Evolutionary conservation across 2,888 invertebrate species (phyloP), one percentile per base, ranked within the genome.

Genomic region (Corbicula japonica): DNA sequence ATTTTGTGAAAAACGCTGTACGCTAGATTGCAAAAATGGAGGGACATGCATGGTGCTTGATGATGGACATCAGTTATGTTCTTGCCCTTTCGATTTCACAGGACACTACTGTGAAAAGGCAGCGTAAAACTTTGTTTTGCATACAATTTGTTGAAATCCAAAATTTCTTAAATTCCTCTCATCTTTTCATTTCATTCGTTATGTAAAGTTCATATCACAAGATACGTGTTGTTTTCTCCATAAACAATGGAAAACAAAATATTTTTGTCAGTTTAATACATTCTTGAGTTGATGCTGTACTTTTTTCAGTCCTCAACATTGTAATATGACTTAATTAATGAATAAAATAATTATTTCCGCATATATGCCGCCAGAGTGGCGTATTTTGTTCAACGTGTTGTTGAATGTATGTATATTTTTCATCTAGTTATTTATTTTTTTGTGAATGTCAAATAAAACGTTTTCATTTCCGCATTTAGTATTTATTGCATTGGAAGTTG

Each of bases 1-100:
- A 15, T 83, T 83, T 54, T 83, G 83, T 72, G 72, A 80, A 46
- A 83, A 78, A 58, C 60, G 66, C 30, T 83, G 83, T 41, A 83
- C 83, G 18, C 48, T 83, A n/a, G 60, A 66, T 4, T 83, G 83
- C 50, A 48, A 75, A 41, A 83, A 83, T 41, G 62, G 68, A 21
- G 83, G 83, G 6, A 50, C 35, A 4, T 83, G 83, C 50, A 72
- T 74, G 35, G 80, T 80, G 0, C 21, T 76, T 10, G 66, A 73
- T 41, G 77, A 83, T 32, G 83, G 83, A 54, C 80, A 80, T 41
- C 83, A 83, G 41, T 58, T 58, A 21, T 83, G 83, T 46, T 30
- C 66, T 6, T 83, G 83, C 58, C 80, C 83, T 5, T 80, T 72
- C 30, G 63, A 70, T 38, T 74, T 76, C 58, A 72, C 61, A 4